Base-by-base conservation (phyloP, 2,797 vertebrate genomes). In the Gila robusta region DNA sequence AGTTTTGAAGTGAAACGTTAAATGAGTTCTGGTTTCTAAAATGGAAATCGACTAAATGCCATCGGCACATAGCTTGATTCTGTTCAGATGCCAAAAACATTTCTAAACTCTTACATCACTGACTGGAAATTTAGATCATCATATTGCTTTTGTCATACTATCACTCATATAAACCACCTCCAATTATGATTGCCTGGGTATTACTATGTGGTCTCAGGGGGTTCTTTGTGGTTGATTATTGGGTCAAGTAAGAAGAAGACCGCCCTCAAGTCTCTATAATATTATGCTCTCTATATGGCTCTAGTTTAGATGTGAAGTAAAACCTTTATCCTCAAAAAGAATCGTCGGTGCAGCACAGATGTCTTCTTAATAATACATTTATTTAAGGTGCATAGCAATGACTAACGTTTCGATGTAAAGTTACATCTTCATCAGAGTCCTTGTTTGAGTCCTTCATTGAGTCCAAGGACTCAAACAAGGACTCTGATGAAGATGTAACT, bases 1-100 rank as follows among this genome's bases (percentile, higher is more conserved):
- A 14, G n/a, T 59, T 86, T 70, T 82, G 52, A 76, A 66, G 39
- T 89, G 74, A 85, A 89, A 88, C 79, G 81, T 85, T 83, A 79
- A 76, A 70, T 64, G 59, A 74, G 81, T 37, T 35, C 26, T 56
- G 62, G 80, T 54, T 39, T 78, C 82, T 83, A 70, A 72, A 35
- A 71, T 62, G 39, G 14, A 84, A 77, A 72, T 41, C 5, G 37
- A 41, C 37, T 41, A 71, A 71, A 71, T 71, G 37, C 10, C 69
- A 71, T 71, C 1, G 2, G 23, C 12, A 71, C n/a, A 41, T 16
- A 44, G 70, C 70, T n/a, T 47, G 39, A 72, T 72, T 72, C 6
- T 72, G 70, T 44, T 72, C 39, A 44, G 70, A 72, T 71, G 70
- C 39, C 14, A 72, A 72, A 72, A 16, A n/a, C 35, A 69, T 69